These are phyloP conservation scores for Harmothoe impar DNA, from an alignment of 2,888 invertebrate species.

Conservation along the genomic window DNA sequence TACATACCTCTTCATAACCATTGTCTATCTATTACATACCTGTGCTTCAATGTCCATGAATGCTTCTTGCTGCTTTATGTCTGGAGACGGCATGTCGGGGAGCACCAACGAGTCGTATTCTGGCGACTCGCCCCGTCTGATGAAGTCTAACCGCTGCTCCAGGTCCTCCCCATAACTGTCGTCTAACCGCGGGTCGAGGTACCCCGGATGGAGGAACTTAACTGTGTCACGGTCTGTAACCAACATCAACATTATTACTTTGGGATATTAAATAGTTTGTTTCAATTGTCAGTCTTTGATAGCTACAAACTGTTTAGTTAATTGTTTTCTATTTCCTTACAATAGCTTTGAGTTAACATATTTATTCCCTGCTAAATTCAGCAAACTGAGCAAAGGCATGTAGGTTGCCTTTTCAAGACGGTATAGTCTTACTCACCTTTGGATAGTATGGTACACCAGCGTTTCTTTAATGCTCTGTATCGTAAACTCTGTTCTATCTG, in stretches of 20 bases:
- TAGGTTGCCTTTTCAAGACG: too few relatives aligned
- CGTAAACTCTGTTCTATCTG: constrained; percentile 77
- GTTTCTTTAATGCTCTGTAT: constrained; percentile 78
- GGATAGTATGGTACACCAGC: constrained; percentile 72
- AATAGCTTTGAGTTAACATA: too few relatives aligned
- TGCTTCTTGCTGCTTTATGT: constrained; percentile 77
- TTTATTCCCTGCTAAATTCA: too few relatives aligned
- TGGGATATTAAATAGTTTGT: too few relatives aligned
- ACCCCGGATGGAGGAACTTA: constrained; percentile 30
- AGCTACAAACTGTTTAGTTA: neutral
- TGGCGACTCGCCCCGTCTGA: constrained; percentile 5
- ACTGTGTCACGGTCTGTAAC: constrained; percentile 6
- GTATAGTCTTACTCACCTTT: constrained; percentile 37
- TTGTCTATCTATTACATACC: constrained; percentile 70
- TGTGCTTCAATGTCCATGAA: constrained; percentile 80
- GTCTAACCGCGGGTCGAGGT: constrained; percentile 17
- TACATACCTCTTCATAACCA: too few relatives aligned
- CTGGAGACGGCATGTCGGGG: constrained; percentile 66
- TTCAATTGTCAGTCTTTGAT: neutral
- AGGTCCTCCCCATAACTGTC: constrained; percentile 52
- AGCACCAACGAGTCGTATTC: constrained; percentile 31
- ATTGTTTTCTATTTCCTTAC: too few relatives aligned
- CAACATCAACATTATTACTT: neutral
- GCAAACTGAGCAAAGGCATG: too few relatives aligned
- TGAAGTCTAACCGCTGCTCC: neutral